Evolutionary conservation across 2,888 invertebrate species (phyloP), one percentile per base, ranked within the genome.

Genomic region (Helleia helle): DNA sequence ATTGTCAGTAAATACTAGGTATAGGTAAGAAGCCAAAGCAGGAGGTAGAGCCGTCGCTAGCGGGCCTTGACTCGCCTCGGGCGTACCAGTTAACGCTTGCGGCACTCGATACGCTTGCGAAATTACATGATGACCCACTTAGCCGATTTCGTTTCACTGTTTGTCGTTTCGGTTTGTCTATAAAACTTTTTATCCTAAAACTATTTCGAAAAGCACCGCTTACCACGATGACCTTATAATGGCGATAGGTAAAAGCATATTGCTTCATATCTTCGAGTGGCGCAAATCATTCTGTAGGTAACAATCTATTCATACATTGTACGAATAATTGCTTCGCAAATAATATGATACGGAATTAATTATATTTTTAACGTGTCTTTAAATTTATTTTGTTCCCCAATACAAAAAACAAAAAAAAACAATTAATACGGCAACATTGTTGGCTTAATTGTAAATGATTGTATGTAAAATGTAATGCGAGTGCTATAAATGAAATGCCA

Each of bases 41-140:
- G 63, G 63, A 65, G 62, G 59, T 41, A 49, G 58, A 58, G 65
- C 62, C 68, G 65, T 65, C 66, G 59, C 54, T 63, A 61, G 56
- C 50, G 58, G 68, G 70, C 79, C 83, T 80, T 81, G 83, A 79
- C 71, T 80, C 56, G 75, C 65, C 70, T 68, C 69, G 51, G 58
- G 67, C 71, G 71, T 72, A 76, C 77, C 71, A 79, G 77, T 79
- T 74, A 65, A 75, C 71, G 75, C 75, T 80, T 76, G 76, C 77
- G 67, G 76, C 76, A 77, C 71, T 80, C 77, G 71, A 75, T 80
- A 76, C 71, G 73, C 70, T 81, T 83, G 77, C 77, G 79, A 84
- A 81, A 84, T 81, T 72, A 69, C 77, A 72, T 76, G 75, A 80
- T 76, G 83, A 74, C 81, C 81, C 69, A 81, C 76, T 81, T 79